A percentile compares a stretch with the other conserved stretches of the same genome.
Conservation (phyloP, 2,888 invertebrate genomes). For the Nemoura dubitans region DNA sequence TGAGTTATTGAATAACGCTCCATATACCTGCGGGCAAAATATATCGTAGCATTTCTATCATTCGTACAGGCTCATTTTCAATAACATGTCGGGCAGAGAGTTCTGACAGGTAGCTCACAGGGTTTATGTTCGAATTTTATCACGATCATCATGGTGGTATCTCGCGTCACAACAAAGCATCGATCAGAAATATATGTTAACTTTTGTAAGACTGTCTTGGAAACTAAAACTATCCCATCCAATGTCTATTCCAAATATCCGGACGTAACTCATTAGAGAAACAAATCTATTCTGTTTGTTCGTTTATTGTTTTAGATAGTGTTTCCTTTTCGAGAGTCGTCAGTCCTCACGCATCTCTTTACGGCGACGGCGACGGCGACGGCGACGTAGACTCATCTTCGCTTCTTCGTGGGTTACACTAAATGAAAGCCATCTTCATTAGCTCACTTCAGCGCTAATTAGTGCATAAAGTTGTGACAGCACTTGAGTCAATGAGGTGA, state of each 20-base stretch:
- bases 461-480: constrained; percentile 7
- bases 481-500: background rate
- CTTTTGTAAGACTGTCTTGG: background rate
- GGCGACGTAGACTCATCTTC: background rate
- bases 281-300: background rate
- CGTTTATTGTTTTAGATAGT: background rate
- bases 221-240: too few relatives aligned
- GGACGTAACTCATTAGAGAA: background rate
- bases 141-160: background rate
- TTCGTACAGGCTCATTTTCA: background rate
- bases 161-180: background rate
- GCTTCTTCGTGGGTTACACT: background rate
- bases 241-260: background rate
- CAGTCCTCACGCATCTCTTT: background rate
- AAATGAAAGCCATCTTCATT: constrained; percentile 1
- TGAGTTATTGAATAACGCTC: background rate
- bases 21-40: background rate
- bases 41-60: background rate
- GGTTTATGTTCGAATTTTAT: background rate
- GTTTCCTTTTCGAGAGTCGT: background rate
- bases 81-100: background rate
- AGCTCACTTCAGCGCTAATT: background rate
- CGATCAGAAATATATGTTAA: background rate
- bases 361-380: background rate
- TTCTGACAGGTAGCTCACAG: background rate